phyloP scores from a whole-genome alignment of 2,113 vertebrate species.

The Pimephales promelas region DNA sequence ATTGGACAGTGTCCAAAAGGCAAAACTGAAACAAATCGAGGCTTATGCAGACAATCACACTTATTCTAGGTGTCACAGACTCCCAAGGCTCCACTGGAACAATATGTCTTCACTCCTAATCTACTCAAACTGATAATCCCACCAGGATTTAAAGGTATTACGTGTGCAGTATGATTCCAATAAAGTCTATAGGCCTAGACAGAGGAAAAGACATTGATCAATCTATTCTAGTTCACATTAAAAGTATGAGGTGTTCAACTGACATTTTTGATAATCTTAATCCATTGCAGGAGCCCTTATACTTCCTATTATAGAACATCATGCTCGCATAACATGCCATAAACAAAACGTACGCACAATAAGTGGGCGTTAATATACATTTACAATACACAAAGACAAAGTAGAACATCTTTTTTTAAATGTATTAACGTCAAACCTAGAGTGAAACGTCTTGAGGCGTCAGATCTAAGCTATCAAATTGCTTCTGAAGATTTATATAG shows the following conservation, averaged over 20 bases:
- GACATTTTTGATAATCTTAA: not conserved
- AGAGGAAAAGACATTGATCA: slow-evolving; percentile 43
- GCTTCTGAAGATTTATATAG: not conserved
- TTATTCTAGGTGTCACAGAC: slow-evolving; percentile 50
- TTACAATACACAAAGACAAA: not conserved
- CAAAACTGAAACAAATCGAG: slow-evolving; percentile 47
- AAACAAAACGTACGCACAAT: not conserved
- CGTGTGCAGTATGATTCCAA: slow-evolving; percentile 24
- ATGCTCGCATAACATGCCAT: not conserved
- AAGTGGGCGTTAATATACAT: not conserved
- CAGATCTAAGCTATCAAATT: too few species aligned
- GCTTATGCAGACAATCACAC: slow-evolving; percentile 49
- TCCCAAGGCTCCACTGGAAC: slow-evolving; percentile 36
- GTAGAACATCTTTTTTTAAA: too few species aligned
- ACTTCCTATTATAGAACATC: not conserved
- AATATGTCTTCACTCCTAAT: slow-evolving; percentile 52
- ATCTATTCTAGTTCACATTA: slow-evolving; percentile 20
- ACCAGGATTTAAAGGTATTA: slow-evolving; percentile 42
- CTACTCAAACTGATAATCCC: slow-evolving; percentile 44
- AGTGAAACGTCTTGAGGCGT: too few species aligned
- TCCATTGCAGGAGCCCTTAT: not conserved
- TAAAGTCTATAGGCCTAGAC: slow-evolving; percentile 43
- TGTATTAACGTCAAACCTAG: too few species aligned
- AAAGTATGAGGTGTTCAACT: slow-evolving; percentile 35
- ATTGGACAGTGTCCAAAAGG: slow-evolving; percentile 19